These are phyloP conservation scores for Aurelia sp. DNA, from an alignment of 30 jellyfish, hydroid and myxozoan genomes.

Conservation along the genomic window DNA sequence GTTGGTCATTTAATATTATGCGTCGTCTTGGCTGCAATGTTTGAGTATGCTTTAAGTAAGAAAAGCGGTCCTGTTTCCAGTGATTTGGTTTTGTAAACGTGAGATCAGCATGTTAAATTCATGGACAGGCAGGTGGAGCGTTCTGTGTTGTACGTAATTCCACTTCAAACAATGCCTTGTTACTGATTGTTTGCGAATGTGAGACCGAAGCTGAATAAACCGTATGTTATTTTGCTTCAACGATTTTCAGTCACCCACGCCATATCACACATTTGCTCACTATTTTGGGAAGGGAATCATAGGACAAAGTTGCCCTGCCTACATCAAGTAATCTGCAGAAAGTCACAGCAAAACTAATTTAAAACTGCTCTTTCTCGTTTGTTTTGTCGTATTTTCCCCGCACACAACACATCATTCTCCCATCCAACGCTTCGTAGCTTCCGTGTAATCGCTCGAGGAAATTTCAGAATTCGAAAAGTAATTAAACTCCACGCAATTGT, in stretches of 20 bases:
- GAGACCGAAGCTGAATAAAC: constrained; percentile 17
- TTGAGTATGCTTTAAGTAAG: constrained; percentile 7
- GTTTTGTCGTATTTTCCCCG: not conserved
- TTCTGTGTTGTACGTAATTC: constrained; percentile 13
- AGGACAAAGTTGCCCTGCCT: too few species aligned
- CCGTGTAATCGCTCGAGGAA: not conserved
- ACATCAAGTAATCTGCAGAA: constrained; percentile 10
- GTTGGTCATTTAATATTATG: not conserved
- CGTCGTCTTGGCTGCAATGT: constrained; percentile 47
- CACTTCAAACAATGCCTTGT: constrained; percentile 42
- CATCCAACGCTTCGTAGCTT: constrained; percentile 8
- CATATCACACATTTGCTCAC: constrained; percentile 4
- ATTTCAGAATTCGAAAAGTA: constrained; percentile 2
- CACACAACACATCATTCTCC: constrained; percentile 5
- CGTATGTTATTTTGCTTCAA: not conserved
- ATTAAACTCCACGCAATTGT: not conserved
- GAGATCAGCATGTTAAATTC: constrained; percentile 21
- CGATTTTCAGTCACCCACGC: constrained; percentile 43
- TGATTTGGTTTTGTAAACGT: constrained; percentile 22
- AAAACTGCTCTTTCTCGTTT: not conserved
- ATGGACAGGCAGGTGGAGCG: constrained; percentile 44
- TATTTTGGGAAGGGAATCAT: too few species aligned
- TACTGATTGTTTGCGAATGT: constrained; percentile 49
- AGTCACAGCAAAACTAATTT: not conserved
- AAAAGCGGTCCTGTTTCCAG: constrained; percentile 12